These are phyloP conservation scores for Aelia acuminata DNA, from an alignment of 2,888 invertebrate genomes.

Conservation along the genomic window DNA sequence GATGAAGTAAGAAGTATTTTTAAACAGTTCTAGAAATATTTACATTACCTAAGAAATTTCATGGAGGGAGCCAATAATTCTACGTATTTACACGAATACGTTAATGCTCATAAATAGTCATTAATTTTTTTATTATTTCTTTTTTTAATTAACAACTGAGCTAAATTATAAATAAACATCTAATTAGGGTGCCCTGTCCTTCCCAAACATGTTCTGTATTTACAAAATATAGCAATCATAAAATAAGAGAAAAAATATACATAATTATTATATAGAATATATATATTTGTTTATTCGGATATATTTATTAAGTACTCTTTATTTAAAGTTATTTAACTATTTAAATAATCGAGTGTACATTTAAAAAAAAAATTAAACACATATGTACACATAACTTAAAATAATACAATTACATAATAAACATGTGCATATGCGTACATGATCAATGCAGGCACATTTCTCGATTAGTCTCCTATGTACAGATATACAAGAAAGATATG, in stretches of 20 bases:
- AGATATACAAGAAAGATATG: slow-evolving; percentile 60
- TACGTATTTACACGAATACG: slow-evolving; percentile 13
- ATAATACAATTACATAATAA: slow-evolving; percentile 48
- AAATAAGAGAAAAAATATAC: slow-evolving; percentile 22
- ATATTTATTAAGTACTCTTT: slow-evolving; percentile 44
- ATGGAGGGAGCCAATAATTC: slow-evolving; percentile 46
- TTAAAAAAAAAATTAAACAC: slow-evolving; percentile 31
- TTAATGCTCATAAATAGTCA: not conserved
- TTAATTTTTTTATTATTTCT: not conserved
- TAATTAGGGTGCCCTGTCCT: slow-evolving; percentile 44
- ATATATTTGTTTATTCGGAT: slow-evolving; percentile 42
- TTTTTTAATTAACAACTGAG: slow-evolving; percentile 11
- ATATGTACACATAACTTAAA: slow-evolving; percentile 44
- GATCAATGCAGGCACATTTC: slow-evolving; percentile 46
- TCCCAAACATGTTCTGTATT: slow-evolving; percentile 29
- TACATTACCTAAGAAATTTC: slow-evolving; percentile 33
- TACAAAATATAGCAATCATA: slow-evolving; percentile 37
- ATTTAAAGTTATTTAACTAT: slow-evolving; percentile 32
- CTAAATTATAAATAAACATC: not conserved
- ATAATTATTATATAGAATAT: slow-evolving; percentile 41
- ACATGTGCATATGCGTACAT: slow-evolving; percentile 43
- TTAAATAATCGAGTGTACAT: slow-evolving; percentile 45
- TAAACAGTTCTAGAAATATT: not conserved
- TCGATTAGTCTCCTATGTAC: slow-evolving; percentile 51
- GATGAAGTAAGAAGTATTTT: not conserved